These are phyloP conservation scores for Cheilosia variabilis DNA, from an alignment of 2,888 invertebrate species.

Conservation along the genomic window DNA sequence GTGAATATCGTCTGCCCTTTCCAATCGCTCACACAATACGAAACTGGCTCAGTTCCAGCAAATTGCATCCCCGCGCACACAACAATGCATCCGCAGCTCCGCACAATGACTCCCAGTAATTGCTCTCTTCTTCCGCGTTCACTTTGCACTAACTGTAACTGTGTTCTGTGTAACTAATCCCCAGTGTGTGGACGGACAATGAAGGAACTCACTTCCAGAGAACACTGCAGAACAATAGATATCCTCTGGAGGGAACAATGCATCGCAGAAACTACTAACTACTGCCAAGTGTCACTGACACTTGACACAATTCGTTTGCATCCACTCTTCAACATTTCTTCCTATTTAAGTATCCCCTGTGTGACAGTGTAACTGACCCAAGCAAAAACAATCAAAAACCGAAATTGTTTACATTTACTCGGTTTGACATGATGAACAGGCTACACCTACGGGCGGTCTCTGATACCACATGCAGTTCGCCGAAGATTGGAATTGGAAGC, in stretches of 20 bases:
- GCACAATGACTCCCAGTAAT: slow-evolving; percentile 22
- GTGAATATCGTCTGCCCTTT: too few species aligned
- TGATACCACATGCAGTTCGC: slow-evolving; percentile 14
- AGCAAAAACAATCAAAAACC: neutral
- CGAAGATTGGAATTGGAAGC: neutral
- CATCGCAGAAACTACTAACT: neutral
- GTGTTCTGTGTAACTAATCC: slow-evolving; percentile 10
- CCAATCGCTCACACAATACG: too few species aligned
- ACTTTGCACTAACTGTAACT: slow-evolving; percentile 8
- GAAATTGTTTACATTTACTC: slow-evolving; percentile 3
- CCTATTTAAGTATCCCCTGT: neutral
- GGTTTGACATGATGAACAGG: slow-evolving; percentile 30
- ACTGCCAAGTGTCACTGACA: slow-evolving; percentile 44
- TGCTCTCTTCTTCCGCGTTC: slow-evolving; percentile 40
- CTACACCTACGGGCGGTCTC: slow-evolving; percentile 5
- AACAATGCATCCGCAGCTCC: slow-evolving; percentile 20
- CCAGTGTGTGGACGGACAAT: slow-evolving; percentile 44
- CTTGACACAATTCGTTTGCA: slow-evolving; percentile 35
- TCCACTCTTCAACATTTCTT: neutral
- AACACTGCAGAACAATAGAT: slow-evolving; percentile 55
- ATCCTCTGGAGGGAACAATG: neutral
- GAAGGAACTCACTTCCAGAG: slow-evolving; percentile 50
- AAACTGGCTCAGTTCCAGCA: slow-evolving; percentile 25
- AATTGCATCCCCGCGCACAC: slow-evolving; percentile 19
- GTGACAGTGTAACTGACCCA: slow-evolving; percentile 30